phyloP scores from a whole-genome alignment of 2,113 vertebrate species.

The Rhinolophus sinicus region DNA sequence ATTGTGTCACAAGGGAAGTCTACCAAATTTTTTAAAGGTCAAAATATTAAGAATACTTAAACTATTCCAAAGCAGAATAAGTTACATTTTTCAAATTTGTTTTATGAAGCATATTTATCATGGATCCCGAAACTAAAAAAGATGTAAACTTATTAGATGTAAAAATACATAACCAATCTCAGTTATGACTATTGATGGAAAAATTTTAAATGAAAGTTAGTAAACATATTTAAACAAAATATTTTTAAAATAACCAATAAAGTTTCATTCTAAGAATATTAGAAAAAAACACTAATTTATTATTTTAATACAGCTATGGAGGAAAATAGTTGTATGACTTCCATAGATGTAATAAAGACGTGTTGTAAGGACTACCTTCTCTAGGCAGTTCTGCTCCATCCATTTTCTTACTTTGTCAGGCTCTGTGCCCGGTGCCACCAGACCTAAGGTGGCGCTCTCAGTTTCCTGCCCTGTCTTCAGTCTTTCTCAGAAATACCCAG shows the following conservation, averaged over 20 bases:
- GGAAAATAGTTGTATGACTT: not conserved
- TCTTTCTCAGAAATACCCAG: not conserved
- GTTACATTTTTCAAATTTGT: not conserved
- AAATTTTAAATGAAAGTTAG: not conserved
- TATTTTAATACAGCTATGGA: not conserved
- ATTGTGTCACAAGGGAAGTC: not conserved
- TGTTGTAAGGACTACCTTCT: too few species aligned
- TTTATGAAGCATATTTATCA: not conserved
- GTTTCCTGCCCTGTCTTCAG: rapidly evolving
- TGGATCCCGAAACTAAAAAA: not conserved
- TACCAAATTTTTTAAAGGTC: not conserved
- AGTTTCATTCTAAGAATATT: not conserved
- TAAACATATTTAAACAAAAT: not conserved
- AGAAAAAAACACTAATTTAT: not conserved
- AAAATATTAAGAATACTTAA: not conserved
- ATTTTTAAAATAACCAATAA: not conserved
- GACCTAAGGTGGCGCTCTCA: too few species aligned
- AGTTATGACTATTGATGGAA: not conserved
- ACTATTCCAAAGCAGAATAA: not conserved
- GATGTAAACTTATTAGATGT: not conserved
- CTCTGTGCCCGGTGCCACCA: not conserved
- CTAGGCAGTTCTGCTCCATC: not conserved
- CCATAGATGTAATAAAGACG: not conserved
- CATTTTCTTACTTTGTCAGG: rapidly evolving
- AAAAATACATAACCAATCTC: not conserved